phyloP scores from a whole-genome alignment of 1,140 invertebrate genomes.

The Hycleus phaleratus region DNA sequence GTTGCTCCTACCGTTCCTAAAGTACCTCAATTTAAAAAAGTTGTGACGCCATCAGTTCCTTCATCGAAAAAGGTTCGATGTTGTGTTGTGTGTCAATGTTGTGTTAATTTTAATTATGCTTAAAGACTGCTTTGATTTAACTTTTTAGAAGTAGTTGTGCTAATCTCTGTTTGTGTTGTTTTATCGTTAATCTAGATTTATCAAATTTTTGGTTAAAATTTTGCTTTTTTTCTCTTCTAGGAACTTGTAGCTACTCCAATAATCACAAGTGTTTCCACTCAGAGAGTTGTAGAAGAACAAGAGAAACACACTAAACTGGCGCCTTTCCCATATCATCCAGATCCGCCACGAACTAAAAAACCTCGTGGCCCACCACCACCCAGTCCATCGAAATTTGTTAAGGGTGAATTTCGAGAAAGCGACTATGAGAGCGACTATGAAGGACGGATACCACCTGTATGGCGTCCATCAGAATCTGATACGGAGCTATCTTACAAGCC shows the following conservation, averaged over 20 bases:
- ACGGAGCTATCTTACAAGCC: constrained; percentile 50
- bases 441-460: constrained; percentile 52
- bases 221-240: constrained; percentile 31
- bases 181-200: too few species aligned
- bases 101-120: neutral
- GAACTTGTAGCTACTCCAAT: constrained; percentile 40
- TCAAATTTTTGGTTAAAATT: too few species aligned
- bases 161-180: too few species aligned
- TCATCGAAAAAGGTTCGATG: constrained; percentile 39
- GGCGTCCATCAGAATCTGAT: constrained; percentile 49
- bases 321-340: constrained; percentile 45
- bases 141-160: too few species aligned
- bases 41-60: constrained; percentile 22
- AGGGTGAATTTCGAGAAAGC: constrained; percentile 60
- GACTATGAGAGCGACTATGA: constrained; percentile 72
- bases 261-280: constrained; percentile 37
- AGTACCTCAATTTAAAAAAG: constrained; percentile 30
- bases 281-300: constrained; percentile 28
- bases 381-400: constrained; percentile 58
- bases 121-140: too few species aligned
- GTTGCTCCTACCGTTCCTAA: constrained; percentile 24
- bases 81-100: constrained; percentile 7
- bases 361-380: constrained; percentile 42
- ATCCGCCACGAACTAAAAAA: constrained; percentile 36
- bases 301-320: constrained; percentile 41